These are phyloP conservation scores for Xanthostigma xanthostigma DNA, from an alignment of 2,888 invertebrate genomes.

Conservation along the genomic window DNA sequence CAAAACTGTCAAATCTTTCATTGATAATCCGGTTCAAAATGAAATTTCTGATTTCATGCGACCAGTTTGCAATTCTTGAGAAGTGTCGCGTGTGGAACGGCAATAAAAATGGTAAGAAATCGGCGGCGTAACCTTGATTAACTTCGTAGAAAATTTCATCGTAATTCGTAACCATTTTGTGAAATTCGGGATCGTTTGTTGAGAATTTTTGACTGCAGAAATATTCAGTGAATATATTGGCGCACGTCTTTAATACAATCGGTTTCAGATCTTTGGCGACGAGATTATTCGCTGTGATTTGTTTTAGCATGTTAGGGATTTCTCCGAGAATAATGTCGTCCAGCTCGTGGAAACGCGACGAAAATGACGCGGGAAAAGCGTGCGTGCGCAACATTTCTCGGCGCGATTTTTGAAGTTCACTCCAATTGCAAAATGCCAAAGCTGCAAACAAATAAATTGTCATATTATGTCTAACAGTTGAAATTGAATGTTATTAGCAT, in stretches of 20 bases:
- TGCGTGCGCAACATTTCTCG: slow-evolving; percentile 41
- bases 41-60: slow-evolving; percentile 37
- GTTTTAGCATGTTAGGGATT: slow-evolving; percentile 22
- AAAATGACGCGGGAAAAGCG: slow-evolving; percentile 41
- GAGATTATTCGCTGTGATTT: slow-evolving; percentile 16
- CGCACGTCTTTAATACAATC: slow-evolving; percentile 34
- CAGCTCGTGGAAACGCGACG: slow-evolving; percentile 34
- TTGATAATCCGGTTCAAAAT: slow-evolving; percentile 34
- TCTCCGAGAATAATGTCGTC: slow-evolving; percentile 33
- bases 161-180: slow-evolving; percentile 35
- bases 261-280: slow-evolving; percentile 27
- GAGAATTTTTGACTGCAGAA: slow-evolving; percentile 39
- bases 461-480: not conserved
- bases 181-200: slow-evolving; percentile 30
- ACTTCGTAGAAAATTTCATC: slow-evolving; percentile 51
- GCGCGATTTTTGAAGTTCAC: slow-evolving; percentile 41
- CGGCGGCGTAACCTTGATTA: slow-evolving; percentile 50
- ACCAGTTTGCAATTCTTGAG: slow-evolving; percentile 32
- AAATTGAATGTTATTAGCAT: not conserved
- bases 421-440: slow-evolving; percentile 55
- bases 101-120: slow-evolving; percentile 46
- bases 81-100: slow-evolving; percentile 36
- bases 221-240: slow-evolving; percentile 44
- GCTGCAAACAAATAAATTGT: slow-evolving; percentile 29
- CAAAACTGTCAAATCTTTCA: slow-evolving; percentile 26